Conservation (phyloP, 2,888 invertebrate species). For the Metalampra italica region DNA sequence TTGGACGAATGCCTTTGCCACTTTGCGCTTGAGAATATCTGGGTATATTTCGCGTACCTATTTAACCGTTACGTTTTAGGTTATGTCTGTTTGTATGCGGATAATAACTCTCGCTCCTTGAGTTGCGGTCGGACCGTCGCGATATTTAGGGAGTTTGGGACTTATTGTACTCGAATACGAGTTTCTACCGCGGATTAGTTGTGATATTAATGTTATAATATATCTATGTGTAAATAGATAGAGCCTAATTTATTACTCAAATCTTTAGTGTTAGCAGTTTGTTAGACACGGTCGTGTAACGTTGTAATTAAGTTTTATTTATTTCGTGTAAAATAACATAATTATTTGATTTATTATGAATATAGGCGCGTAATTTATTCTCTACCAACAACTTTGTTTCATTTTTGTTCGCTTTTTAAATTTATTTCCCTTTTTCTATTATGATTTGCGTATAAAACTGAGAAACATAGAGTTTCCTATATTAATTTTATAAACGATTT, state of each 20-base stretch:
- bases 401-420: conserved; percentile 30
- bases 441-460: background rate
- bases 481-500: background rate
- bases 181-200: conserved; percentile 23
- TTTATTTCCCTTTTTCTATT: conserved; percentile 23
- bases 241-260: conserved; percentile 8
- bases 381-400: conserved; percentile 37
- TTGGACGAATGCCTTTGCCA: conserved; percentile 44
- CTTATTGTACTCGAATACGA: conserved; percentile 61
- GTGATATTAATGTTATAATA: conserved; percentile 30
- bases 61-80: conserved; percentile 29
- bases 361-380: conserved; percentile 59
- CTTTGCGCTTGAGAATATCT: conserved; percentile 31
- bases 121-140: conserved; percentile 23
- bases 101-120: conserved; percentile 70
- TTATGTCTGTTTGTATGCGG: conserved; percentile 32
- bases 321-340: conserved; percentile 47
- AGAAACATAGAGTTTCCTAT: background rate
- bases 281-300: conserved; percentile 19
- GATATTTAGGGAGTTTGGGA: conserved; percentile 52
- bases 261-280: conserved; percentile 1
- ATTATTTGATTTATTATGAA: conserved; percentile 47
- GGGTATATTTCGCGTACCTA: conserved; percentile 30
- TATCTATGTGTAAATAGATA: conserved; percentile 16
- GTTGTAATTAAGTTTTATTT: conserved; percentile 32